Percentiles rank a stretch among this genome's conserved stretches.
phyloP scores from a whole-genome alignment of 2,888 invertebrate species.

The Ectobius pallidus region DNA sequence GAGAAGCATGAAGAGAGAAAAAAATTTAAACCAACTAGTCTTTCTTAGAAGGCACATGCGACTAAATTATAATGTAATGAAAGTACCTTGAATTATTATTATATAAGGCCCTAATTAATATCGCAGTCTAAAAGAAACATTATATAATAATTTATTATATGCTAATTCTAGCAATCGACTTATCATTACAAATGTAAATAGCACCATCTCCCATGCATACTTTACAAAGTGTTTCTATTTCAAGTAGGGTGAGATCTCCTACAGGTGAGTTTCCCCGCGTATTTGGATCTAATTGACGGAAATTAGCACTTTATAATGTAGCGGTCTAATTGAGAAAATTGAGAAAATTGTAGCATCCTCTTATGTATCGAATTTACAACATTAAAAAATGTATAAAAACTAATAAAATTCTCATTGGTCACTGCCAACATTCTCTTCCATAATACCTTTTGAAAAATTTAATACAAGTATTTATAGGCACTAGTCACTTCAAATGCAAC shows the following conservation, averaged over 20 bases:
- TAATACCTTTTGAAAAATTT: too few relatives aligned
- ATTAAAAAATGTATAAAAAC: too few relatives aligned
- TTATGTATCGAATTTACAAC: too few relatives aligned
- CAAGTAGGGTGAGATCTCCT: neutral
- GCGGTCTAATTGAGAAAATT: neutral
- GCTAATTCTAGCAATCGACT: neutral
- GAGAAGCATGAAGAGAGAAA: neutral
- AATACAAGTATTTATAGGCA: too few relatives aligned
- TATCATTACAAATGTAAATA: conserved; percentile 11
- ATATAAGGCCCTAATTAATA: neutral
- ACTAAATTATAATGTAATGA: neutral
- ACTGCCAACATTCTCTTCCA: too few relatives aligned
- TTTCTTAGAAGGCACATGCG: neutral
- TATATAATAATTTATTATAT: neutral
- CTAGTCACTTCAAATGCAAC: too few relatives aligned
- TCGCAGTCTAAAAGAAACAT: neutral
- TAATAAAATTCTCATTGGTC: too few relatives aligned
- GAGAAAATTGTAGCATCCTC: neutral
- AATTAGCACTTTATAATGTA: neutral
- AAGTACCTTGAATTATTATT: neutral
- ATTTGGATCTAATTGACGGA: neutral
- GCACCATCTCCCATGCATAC: neutral
- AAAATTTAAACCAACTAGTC: neutral
- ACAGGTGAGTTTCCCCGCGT: neutral
- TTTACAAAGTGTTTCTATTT: too few relatives aligned